A percentile compares a stretch with the other conserved stretches of the same genome.
Evolutionary conservation across 92 coral and sea anemone species (phyloP).

Genomic region (Porites cylindrica): DNA sequence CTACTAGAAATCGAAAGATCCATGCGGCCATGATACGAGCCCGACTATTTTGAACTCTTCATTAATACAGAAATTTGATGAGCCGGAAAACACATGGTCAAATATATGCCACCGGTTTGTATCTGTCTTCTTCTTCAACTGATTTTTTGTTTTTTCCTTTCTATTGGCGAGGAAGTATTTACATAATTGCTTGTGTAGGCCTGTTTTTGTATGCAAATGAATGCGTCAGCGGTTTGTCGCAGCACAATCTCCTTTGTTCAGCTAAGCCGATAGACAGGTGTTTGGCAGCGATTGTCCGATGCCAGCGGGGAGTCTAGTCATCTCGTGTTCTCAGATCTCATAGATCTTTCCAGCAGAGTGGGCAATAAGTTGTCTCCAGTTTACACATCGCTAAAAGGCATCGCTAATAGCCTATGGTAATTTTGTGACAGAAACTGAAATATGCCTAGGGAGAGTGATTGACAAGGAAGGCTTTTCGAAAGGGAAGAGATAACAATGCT

Average conservation of each 20-base stretch:
- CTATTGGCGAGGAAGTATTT: conserved; percentile 33
- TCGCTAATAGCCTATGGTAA: not conserved
- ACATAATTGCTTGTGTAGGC: conserved; percentile 45
- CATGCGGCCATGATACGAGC: conserved; percentile 55
- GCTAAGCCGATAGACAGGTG: conserved; percentile 2
- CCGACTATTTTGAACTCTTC: not conserved
- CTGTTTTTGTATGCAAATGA: conserved; percentile 56
- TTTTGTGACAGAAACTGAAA: not conserved
- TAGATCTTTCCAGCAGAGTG: not conserved
- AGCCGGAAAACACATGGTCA: conserved; percentile 8
- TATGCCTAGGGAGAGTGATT: not conserved
- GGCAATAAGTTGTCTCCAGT: not conserved
- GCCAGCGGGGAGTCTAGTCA: not conserved
- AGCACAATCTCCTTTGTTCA: not conserved
- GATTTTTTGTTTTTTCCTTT: conserved; percentile 9
- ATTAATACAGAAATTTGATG: not conserved
- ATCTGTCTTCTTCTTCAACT: not conserved
- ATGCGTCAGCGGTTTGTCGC: conserved; percentile 53
- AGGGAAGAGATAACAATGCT: not conserved
- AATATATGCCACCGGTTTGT: not conserved
- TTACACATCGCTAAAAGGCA: not conserved
- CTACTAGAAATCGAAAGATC: conserved; percentile 67
- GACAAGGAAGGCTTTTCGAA: not conserved
- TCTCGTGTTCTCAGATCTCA: not conserved
- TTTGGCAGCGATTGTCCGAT: not conserved